Evolutionary conservation across 1,140 invertebrate species (phyloP), one percentile per base, ranked within the genome.

Genomic region (Ylistrum balloti): DNA sequence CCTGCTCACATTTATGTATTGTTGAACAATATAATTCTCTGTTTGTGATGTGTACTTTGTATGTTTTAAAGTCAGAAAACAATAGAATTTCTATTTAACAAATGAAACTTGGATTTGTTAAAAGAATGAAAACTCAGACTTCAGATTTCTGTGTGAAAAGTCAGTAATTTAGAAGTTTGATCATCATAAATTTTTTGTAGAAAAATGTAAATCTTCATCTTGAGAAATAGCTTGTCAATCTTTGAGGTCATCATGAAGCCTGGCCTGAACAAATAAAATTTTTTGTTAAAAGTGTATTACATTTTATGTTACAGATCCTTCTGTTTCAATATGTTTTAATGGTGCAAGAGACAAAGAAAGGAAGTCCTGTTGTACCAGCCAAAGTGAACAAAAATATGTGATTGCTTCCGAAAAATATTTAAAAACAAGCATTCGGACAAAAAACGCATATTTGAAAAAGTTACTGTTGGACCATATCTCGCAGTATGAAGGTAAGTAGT

Each of bases 391-490:
- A 33, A 90, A 88, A 33, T 93, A 93, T 86, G 85, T 89, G 28
- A 85, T 86, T 17, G 91, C 92, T 20, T 90, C 91, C 17, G 87
- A 91, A 86, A 93, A 91, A 88, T 93, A 90, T 91, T 86, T 93
- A 17, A 90, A 56, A 89, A 86, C 91, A 35, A 92, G 88, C 86
- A 87, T 93, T 33, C 88, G 85, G 48, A 35, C 90, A n/a, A 93
- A 89, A 86, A 93, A 91, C 91, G 92, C 89, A 38, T 91, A 87
- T 45, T 90, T 93, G 35, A 93, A 93, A 88, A 93, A 91, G 35
- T 86, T 90, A 33, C 86, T 93, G 33, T 89, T 91, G 91, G 91
- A 92, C 41, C 91, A 91, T 90, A 89, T 93, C 45, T 45, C 86
- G 86, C 56, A 91, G 45, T 92, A 91, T 88, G 87, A 92, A 93